Base-by-base conservation (phyloP, 2,888 invertebrate species). In the Podabrus alpinus region DNA sequence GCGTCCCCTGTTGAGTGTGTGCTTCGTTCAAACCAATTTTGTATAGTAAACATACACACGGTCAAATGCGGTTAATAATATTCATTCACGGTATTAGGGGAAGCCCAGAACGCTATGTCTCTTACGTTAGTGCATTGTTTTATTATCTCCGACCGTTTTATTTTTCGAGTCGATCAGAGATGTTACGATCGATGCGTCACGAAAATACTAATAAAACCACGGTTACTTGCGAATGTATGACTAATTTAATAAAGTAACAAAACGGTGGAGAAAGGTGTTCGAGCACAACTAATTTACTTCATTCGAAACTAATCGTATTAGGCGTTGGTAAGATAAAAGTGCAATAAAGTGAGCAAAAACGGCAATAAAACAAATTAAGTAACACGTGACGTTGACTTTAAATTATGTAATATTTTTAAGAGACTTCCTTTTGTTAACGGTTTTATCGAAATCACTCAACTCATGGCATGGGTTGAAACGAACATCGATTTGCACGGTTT, bases 401-500 rank as follows among this genome's bases (percentile, higher is more conserved):
- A 60, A 69, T 19, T 60, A 17, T 59, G 45, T 15, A 59, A 59
- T 59, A 19, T 15, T 15, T 69, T 69, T 15, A 19, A 59, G 17
- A 60, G 17, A 66, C 19, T 70, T 69, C 45, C 62, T 59, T 67
- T 70, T 74, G 62, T 74, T 24, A 67, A 21, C 73, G 67, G 25
- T 70, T 76, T 59, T 72, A 68, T 60, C 62, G 62, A 73, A 76
- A 76, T 76, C 76, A 76, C 71, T 77, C 69, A 45, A 72, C 77
- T 74, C 68, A 69, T 70, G 59, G 81, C 79, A 82, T 82, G 83
- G 84, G 84, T 82, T 81, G 85, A 85, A 85, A 82, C 85, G 85
- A 85, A 86, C 86, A 86, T 86, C 86, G 86, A 86, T 86, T 86
- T 86, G 85, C 85, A 86, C 85, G 85, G 84, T 82, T 85, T 84